Conservation (phyloP, 2,888 invertebrate genomes). For the Dendrolimus houi region DNA sequence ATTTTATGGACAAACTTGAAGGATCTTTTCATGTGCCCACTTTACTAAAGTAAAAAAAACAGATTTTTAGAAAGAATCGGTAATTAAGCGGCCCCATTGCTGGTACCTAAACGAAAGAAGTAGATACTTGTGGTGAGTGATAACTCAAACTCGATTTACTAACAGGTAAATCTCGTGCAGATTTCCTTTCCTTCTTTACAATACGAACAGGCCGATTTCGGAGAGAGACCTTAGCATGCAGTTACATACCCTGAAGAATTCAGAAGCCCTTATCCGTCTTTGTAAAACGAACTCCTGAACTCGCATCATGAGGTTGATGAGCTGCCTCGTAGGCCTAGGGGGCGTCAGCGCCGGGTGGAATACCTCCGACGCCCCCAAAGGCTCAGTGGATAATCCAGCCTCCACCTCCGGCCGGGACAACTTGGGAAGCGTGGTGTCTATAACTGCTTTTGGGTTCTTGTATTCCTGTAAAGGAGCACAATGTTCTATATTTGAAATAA, state of each 20-base stretch:
- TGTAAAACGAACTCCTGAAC: constrained; percentile 82
- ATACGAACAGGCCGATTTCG: too few species aligned
- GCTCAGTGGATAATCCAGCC: constrained; percentile 57
- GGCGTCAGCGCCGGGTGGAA: constrained; percentile 78
- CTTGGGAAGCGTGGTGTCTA: constrained; percentile 82
- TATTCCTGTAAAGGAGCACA: constrained; percentile 35
- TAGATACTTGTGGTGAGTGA: too few species aligned
- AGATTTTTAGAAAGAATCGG: too few species aligned
- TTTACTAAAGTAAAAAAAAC: too few species aligned
- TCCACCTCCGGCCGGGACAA: constrained; percentile 80
- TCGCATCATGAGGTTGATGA: constrained; percentile 75
- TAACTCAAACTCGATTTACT: too few species aligned
- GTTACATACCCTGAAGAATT: constrained; percentile 79
- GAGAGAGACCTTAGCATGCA: neutral
- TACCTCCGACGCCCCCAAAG: constrained; percentile 62
- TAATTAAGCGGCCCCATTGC: too few species aligned
- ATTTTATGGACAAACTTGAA: too few species aligned
- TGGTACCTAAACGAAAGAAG: too few species aligned
- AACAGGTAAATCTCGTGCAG: too few species aligned
- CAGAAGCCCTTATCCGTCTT: constrained; percentile 78
- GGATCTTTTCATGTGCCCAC: too few species aligned
- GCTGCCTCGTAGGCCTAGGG: constrained; percentile 62
- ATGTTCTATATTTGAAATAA: too few species aligned
- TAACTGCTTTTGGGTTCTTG: constrained; percentile 77
- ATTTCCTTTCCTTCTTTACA: too few species aligned